These are phyloP conservation scores for Euwallacea fornicatus DNA, from an alignment of 1,140 invertebrate genomes.

Conservation along the genomic window DNA sequence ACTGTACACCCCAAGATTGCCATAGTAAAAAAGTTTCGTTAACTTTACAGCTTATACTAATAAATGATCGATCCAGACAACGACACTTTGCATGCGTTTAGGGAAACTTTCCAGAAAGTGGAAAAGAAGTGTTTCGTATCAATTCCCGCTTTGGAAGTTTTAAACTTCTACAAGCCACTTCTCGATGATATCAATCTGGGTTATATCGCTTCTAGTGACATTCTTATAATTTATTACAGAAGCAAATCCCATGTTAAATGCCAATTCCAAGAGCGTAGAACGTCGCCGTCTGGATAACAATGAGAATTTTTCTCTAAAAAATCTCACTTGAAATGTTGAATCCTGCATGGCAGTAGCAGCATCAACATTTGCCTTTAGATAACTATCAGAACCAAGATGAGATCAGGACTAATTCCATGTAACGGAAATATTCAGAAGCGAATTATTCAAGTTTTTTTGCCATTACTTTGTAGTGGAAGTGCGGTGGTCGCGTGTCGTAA, in stretches of 20 bases:
- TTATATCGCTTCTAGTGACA: too few species aligned
- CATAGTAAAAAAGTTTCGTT: neutral
- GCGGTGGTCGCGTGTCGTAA: slow-evolving; percentile 60
- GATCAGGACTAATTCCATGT: slow-evolving; percentile 11
- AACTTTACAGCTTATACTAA: too few species aligned
- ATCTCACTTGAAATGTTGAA: slow-evolving; percentile 45
- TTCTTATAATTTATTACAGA: too few species aligned
- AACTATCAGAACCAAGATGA: slow-evolving; percentile 7
- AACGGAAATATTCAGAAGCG: neutral
- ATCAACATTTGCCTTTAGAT: slow-evolving; percentile 46
- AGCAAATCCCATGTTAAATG: too few species aligned
- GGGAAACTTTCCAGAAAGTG: neutral
- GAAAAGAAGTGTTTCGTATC: slow-evolving; percentile 3
- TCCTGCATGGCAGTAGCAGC: slow-evolving; percentile 52
- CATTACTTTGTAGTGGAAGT: slow-evolving; percentile 66
- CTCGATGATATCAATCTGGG: too few species aligned
- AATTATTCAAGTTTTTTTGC: slow-evolving; percentile 50
- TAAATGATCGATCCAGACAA: too few species aligned
- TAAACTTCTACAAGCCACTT: neutral
- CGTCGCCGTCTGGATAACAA: too few species aligned
- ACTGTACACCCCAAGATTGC: slow-evolving; percentile 19
- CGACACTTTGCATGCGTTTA: too few species aligned
- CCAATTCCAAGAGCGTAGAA: too few species aligned
- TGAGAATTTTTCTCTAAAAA: neutral
- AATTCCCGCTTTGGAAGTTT: neutral